Conservation (phyloP, 2,888 invertebrate genomes). For the Falcaria lacertinaria region DNA sequence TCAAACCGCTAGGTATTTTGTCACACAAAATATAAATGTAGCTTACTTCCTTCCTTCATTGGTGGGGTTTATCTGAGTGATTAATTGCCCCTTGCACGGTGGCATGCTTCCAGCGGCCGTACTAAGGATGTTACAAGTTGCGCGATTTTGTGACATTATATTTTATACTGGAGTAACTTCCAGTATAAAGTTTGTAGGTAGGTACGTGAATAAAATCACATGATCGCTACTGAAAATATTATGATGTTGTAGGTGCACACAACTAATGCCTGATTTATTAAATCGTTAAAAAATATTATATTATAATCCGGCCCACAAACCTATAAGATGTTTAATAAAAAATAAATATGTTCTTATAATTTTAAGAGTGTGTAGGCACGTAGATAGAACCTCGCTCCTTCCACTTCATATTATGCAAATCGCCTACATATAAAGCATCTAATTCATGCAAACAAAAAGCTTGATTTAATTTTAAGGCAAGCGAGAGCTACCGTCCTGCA, state of each 20-base stretch:
- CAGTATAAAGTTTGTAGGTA: no score
- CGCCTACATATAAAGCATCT: conserved; percentile 55
- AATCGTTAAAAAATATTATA: no score
- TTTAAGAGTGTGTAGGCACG: conserved; percentile 1
- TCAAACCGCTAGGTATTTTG: conserved; percentile 78
- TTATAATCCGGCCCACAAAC: no score
- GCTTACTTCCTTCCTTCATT: conserved; percentile 77
- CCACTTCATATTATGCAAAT: conserved; percentile 11
- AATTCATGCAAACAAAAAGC: conserved; percentile 66
- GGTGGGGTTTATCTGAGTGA: conserved; percentile 73
- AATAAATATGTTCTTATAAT: background rate
- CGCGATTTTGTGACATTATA: conserved; percentile 4
- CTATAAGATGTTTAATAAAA: no score
- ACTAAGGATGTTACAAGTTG: conserved; percentile 21
- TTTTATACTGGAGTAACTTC: no score
- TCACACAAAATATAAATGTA: conserved; percentile 79
- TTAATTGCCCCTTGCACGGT: conserved; percentile 61
- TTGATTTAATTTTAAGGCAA: conserved; percentile 60
- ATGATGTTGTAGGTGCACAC: no score
- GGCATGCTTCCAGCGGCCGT: conserved; percentile 47
- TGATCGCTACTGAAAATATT: no score
- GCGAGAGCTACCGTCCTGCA: conserved; percentile 61
- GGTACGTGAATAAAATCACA: no score
- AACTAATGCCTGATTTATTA: no score
- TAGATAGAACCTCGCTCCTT: conserved; percentile 1